Base-by-base conservation (phyloP, 2,113 vertebrate species). In the Alaudala cheleensis region DNA sequence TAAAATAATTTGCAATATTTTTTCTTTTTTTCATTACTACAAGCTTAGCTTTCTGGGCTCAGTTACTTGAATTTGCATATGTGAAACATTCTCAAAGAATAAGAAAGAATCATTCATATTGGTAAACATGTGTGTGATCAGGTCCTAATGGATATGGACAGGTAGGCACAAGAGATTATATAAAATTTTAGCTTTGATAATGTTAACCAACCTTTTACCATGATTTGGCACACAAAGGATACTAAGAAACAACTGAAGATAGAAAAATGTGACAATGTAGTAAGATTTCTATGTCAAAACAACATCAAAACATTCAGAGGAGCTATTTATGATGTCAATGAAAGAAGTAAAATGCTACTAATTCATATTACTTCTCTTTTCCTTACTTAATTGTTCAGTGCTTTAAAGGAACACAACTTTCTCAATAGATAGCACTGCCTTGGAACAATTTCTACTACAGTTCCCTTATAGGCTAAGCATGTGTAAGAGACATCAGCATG, bases 251-350 rank as follows among this genome's bases (percentile, higher is more conserved):
- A 89, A 95, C 42, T 3, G 42, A 78, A 94, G 85, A 91, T 58
- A 96, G 45, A 79, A 96, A 93, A 95, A 85, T 82, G 28, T 90
- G 91, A 82, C 91, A 90, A 91, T 34, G 53, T 85, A 84, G 53
- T 77, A 90, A 85, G 84, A 92, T 88, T 94, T 77, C 66, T 77
- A 25, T 93, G 91, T 95, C 93, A 94, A 95, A 95, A 94, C 84
- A 96, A 70, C 81, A 95, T 90, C 84, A 91, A 90, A 97, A 91
- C 58, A 91, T 92, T 94, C 74, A 95, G 88, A 95, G 31, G 39
- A 94, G 18, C 29, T 66, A 82, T 90, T 97, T 95, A 86, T 88
- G 62, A 92, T 95, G 87, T 88, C 91, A 95, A 9, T 88, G 87
- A 80, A 91, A 92, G 87, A 82, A 82, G 57, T 88, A 58, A 19